A percentile compares a stretch with the other conserved stretches of the same genome.
Evolutionary conservation across 2,113 vertebrate genomes (phyloP).

Genomic region (Glaucomys volans): DNA sequence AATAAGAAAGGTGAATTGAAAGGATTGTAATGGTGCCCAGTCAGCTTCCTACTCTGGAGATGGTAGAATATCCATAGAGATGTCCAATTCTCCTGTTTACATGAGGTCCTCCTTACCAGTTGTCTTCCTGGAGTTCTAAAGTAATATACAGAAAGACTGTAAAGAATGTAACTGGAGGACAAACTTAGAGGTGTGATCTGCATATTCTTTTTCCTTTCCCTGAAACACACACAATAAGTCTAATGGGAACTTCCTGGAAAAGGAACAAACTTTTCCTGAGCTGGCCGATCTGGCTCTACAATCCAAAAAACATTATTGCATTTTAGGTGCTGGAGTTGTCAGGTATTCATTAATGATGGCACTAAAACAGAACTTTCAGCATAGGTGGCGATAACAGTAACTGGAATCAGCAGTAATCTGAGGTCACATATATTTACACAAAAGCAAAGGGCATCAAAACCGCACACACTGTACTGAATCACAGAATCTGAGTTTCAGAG

Average conservation of each 20-base stretch:
- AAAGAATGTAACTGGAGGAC: neutral
- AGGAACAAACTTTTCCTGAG: neutral
- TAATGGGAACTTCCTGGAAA: neutral
- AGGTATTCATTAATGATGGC: neutral
- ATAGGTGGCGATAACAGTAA: neutral
- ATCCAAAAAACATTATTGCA: neutral
- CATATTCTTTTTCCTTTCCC: neutral
- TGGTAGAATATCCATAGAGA: neutral
- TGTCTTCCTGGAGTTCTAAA: neutral
- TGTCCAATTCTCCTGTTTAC: neutral
- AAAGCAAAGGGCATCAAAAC: neutral
- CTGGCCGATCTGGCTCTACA: neutral
- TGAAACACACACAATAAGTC: neutral
- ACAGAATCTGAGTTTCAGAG: neutral
- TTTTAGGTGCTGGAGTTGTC: neutral
- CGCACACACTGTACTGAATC: neutral
- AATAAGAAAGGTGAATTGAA: neutral
- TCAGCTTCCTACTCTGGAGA: neutral
- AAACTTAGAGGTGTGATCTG: neutral
- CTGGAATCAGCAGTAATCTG: neutral
- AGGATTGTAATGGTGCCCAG: neutral
- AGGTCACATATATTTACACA: neutral
- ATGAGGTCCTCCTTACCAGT: neutral
- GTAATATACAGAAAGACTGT: neutral
- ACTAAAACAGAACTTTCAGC: neutral